phyloP scores from a whole-genome alignment of 2,113 vertebrate species.

The Megalops atlanticus region DNA sequence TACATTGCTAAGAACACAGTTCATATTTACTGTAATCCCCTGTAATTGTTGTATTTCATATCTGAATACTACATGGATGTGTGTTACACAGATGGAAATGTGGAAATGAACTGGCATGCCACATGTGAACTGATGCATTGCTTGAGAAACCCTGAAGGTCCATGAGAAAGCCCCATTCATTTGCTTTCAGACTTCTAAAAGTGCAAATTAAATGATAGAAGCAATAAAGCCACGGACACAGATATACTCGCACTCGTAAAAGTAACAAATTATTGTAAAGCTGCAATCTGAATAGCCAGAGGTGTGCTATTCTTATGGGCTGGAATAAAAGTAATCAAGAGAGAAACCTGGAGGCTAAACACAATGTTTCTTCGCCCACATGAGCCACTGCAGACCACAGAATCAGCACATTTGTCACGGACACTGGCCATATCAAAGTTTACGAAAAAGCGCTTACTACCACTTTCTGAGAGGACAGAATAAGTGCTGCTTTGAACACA shows the following conservation, averaged over 20 bases:
- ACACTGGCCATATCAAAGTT: not conserved
- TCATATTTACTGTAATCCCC: not conserved
- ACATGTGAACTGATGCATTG: not conserved
- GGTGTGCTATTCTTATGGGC: not conserved
- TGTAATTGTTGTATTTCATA: too few species aligned
- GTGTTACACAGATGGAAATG: too few species aligned
- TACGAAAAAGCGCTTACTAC: not conserved
- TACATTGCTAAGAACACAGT: too few species aligned
- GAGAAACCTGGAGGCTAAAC: not conserved
- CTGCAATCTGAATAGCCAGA: constrained; percentile 3
- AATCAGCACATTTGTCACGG: constrained; percentile 27
- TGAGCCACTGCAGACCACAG: not conserved
- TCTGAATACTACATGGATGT: not conserved
- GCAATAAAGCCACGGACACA: constrained; percentile 1
- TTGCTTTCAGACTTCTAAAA: not conserved
- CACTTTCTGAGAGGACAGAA: not conserved
- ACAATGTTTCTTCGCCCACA: not conserved
- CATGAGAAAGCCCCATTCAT: not conserved
- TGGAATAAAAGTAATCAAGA: constrained; percentile 4
- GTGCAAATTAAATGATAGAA: constrained; percentile 20
- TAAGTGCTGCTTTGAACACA: not conserved
- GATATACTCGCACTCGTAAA: constrained; percentile 11
- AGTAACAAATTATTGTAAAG: not conserved
- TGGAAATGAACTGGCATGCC: too few species aligned
- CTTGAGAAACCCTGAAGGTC: not conserved